Evolutionary conservation across 1,140 invertebrate species (phyloP), one percentile per base, ranked within the genome.

Genomic region (Orchestia grillus): DNA sequence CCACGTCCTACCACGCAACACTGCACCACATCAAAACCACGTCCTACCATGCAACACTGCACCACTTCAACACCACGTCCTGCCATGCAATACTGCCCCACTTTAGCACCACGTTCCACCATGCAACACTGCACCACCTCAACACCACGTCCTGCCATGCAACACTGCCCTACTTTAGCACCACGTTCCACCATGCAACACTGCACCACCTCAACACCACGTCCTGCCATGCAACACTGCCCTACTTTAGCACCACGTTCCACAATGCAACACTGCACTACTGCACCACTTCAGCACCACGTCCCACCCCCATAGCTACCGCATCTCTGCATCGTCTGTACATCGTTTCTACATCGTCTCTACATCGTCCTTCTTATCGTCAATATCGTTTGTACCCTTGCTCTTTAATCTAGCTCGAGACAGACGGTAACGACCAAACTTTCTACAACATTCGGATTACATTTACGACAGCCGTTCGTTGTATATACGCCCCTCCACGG

Each of bases 401-500:
- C 92, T 44, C 92, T 94, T 94, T 94, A 94, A 94, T 94, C 92
- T 94, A 44, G 92, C 92, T 94, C 92, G 44, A 94, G 92, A 94
- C 92, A 94, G 92, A 94, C 44, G 92, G 92, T 94, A 44, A 94
- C 92, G 43, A 47, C 92, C 92, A 45, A 94, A 94, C 92, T 94
- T 94, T 94, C 92, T 94, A 44, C 92, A 94, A 94, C 92, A 94
- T 94, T 94, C 44, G 43, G 92, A 94, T 94, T 94, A 94, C 92
- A 94, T 94, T 94, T 94, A 94, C 92, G 92, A 94, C 92, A 94
- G 41, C 88, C 4, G 19, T 36, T 40, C 92, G 43, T 47, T 47
- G 44, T 94, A 45, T 94, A 94, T 94, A 94, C 44, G 16, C 92
- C 41, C 44, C 40, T 36, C 44, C 92, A 41, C 28, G 36, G 88